Evolutionary conservation across 2,888 invertebrate genomes (phyloP).

Genomic region (Mesochorus sp.): DNA sequence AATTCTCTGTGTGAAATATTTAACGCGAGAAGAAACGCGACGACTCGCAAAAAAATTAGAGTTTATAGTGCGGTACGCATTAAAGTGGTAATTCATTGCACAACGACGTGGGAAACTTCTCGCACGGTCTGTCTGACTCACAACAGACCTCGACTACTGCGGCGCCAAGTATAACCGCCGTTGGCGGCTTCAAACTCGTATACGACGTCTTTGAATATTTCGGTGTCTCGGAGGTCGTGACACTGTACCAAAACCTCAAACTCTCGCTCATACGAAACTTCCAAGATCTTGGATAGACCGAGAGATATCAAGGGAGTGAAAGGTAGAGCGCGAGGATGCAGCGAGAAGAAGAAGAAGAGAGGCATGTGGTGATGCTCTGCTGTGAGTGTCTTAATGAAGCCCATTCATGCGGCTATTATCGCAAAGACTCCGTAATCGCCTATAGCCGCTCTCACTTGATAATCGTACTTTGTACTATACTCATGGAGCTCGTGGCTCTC

Average conservation of each 20-base stretch:
- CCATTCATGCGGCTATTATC: slow-evolving; percentile 80
- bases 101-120: slow-evolving; percentile 11
- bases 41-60: background rate
- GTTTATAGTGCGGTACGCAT: background rate
- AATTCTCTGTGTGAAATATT: background rate
- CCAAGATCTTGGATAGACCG: slow-evolving; percentile 63
- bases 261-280: slow-evolving; percentile 61
- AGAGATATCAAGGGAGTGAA: slow-evolving; percentile 6
- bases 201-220: slow-evolving; percentile 69
- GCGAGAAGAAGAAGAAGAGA: background rate
- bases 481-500: slow-evolving; percentile 40
- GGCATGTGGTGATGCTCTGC: slow-evolving; percentile 46
- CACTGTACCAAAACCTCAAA: slow-evolving; percentile 29
- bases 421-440: slow-evolving; percentile 78
- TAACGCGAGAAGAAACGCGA: background rate
- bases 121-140: slow-evolving; percentile 30
- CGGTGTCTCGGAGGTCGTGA: slow-evolving; percentile 60
- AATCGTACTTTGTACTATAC: slow-evolving; percentile 75
- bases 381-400: slow-evolving; percentile 79
- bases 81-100: slow-evolving; percentile 39
- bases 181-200: slow-evolving; percentile 25
- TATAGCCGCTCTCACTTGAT: slow-evolving; percentile 79
- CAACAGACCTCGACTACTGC: slow-evolving; percentile 46
- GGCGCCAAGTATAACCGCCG: slow-evolving; percentile 32
- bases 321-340: slow-evolving; percentile 12